Conservation (phyloP, 2,797 vertebrate species). For the Aeoliscus strigatus region DNA sequence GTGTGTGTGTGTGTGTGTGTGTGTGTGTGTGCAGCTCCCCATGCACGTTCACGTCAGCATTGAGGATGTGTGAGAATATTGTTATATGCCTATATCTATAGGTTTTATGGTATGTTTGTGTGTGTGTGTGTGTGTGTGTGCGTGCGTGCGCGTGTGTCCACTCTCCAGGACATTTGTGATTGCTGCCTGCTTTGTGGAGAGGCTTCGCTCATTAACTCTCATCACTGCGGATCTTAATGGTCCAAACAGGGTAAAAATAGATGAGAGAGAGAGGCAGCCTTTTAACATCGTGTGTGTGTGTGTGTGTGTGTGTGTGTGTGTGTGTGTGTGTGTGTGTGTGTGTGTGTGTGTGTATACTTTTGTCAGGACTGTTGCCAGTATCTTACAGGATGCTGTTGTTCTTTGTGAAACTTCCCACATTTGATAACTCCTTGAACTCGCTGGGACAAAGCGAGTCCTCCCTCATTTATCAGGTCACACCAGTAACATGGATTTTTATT, state of each 20-base stretch:
- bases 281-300: too few relatives aligned
- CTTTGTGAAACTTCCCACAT: too few relatives aligned
- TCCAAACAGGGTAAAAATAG: constrained; percentile 67
- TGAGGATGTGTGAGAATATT: constrained; percentile 2
- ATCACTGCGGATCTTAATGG: constrained; percentile 76
- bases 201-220: constrained; percentile 71
- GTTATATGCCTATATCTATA: too few relatives aligned
- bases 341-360: neutral
- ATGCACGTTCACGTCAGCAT: constrained; percentile 2
- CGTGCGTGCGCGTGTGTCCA: constrained; percentile 17
- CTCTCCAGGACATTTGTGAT: constrained; percentile 55
- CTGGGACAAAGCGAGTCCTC: too few relatives aligned
- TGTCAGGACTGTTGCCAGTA: too few relatives aligned
- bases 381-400: too few relatives aligned
- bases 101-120: constrained; percentile 14
- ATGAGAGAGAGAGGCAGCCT: constrained; percentile 39
- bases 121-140: constrained; percentile 13
- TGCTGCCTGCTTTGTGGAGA: constrained; percentile 61
- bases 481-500: too few relatives aligned
- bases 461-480: too few relatives aligned
- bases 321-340: constrained; percentile 5
- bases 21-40: too few relatives aligned
- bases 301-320: constrained; percentile 6
- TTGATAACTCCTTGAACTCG: too few relatives aligned
- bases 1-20: too few relatives aligned